Percentiles rank a stretch among this genome's conserved stretches.
Evolutionary conservation across 2,797 vertebrate species (phyloP).

Genomic region (Scarus forsteni): DNA sequence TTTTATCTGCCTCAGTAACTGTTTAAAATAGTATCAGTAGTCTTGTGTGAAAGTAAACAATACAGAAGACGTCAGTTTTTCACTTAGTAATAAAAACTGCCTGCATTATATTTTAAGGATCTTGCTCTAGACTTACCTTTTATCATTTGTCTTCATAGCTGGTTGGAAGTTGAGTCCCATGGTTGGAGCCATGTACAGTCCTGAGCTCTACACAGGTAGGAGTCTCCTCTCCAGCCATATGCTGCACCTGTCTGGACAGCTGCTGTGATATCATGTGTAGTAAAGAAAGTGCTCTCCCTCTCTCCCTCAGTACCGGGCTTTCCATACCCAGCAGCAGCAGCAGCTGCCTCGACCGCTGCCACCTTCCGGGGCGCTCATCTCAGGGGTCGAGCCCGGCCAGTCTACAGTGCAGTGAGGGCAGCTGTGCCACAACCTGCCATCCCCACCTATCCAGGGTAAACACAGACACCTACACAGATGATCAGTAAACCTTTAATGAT

Average conservation of each 20-base stretch:
- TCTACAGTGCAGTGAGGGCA: constrained; percentile 95
- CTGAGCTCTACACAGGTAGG: constrained; percentile 98
- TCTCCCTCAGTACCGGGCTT: constrained; percentile 93
- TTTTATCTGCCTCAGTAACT: too few species aligned
- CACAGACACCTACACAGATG: constrained; percentile 38
- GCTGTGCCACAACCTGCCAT: constrained; percentile 94
- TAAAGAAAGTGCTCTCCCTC: not conserved
- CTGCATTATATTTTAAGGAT: too few species aligned
- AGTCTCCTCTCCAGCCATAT: not conserved
- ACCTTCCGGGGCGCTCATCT: constrained; percentile 95
- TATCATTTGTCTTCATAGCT: constrained; percentile 69
- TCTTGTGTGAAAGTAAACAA: too few species aligned
- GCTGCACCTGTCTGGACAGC: not conserved
- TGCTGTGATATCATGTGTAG: not conserved
- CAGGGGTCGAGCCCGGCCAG: constrained; percentile 94
- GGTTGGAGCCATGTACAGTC: constrained; percentile 97
- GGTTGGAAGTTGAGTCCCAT: constrained; percentile 99
- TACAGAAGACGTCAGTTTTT: too few species aligned
- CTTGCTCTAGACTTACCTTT: not conserved
- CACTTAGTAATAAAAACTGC: too few species aligned
- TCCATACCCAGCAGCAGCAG: constrained; percentile 91
- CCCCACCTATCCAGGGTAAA: constrained; percentile 97
- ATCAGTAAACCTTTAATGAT: not conserved
- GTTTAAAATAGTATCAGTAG: too few species aligned
- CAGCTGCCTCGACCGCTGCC: constrained; percentile 90